phyloP scores from a whole-genome alignment of 1,140 invertebrate genomes.

The Eurosta solidaginis region DNA sequence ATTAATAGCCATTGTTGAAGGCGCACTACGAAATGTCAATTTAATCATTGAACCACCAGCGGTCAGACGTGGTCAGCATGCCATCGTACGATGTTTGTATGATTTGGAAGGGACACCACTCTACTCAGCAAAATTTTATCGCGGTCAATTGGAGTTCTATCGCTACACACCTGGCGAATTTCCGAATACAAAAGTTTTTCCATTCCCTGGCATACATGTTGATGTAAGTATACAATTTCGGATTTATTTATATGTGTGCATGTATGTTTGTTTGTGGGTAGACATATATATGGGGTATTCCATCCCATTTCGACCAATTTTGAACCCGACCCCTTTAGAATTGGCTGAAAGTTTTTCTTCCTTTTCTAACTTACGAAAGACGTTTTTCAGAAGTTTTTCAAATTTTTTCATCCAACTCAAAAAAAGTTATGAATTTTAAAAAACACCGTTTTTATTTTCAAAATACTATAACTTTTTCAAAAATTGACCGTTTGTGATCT shows the following conservation, averaged over 20 bases:
- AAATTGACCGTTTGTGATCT: too few species aligned
- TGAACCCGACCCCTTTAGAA: too few species aligned
- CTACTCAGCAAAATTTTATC: slow-evolving; percentile 80
- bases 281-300: too few species aligned
- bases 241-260: too few species aligned
- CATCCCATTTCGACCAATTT: too few species aligned
- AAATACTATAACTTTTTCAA: too few species aligned
- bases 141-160: slow-evolving; percentile 78
- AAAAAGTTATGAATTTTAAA: too few species aligned
- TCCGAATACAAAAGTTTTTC: slow-evolving; percentile 73
- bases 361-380: too few species aligned
- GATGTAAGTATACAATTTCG: slow-evolving; percentile 76
- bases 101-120: slow-evolving; percentile 74
- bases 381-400: too few species aligned
- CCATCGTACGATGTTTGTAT: slow-evolving; percentile 72
- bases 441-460: too few species aligned
- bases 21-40: slow-evolving; percentile 62
- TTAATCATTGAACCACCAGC: slow-evolving; percentile 63
- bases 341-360: too few species aligned
- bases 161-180: slow-evolving; percentile 73
- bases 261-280: background rate
- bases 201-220: slow-evolving; percentile 72
- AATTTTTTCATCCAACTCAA: too few species aligned
- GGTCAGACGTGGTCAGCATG: slow-evolving; percentile 70
- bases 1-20: slow-evolving; percentile 47